Conservation (phyloP, 1,140 invertebrate species). For the Bombus turneri region DNA sequence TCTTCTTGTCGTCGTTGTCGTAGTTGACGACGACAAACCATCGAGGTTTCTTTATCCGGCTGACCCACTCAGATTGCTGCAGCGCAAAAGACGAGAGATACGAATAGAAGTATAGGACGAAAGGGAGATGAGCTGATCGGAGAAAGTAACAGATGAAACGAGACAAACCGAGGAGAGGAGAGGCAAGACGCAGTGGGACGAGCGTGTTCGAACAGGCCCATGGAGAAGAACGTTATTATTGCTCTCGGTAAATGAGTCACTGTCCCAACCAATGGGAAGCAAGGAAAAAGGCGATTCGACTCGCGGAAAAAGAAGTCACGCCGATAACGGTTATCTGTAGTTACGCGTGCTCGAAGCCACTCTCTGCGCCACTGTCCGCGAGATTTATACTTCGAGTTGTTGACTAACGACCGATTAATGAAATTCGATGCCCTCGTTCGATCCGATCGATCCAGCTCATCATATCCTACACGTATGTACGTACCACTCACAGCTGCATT, state of each 20-base stretch:
- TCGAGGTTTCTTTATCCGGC: slow-evolving; percentile 74
- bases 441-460: slow-evolving; percentile 38
- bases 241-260: slow-evolving; percentile 65
- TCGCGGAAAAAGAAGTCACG: slow-evolving; percentile 44
- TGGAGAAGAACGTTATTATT: slow-evolving; percentile 57
- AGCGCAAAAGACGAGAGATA: slow-evolving; percentile 62
- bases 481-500: not conserved
- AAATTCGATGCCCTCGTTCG: slow-evolving; percentile 67
- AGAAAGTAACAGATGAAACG: slow-evolving; percentile 8
- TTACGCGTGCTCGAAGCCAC: slow-evolving; percentile 11
- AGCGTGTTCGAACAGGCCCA: not conserved
- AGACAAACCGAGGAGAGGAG: not conserved
- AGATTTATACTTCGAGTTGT: slow-evolving; percentile 52
- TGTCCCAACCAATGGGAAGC: slow-evolving; percentile 31
- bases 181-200: not conserved
- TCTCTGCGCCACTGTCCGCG: not conserved
- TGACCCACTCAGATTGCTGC: slow-evolving; percentile 73
- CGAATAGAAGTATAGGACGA: slow-evolving; percentile 5
- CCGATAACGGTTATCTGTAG: slow-evolving; percentile 66
- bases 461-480: not conserved
- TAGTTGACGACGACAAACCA: slow-evolving; percentile 52
- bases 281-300: slow-evolving; percentile 44
- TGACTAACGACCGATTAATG: slow-evolving; percentile 62
- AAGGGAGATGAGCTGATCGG: slow-evolving; percentile 10
- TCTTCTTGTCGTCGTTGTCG: slow-evolving; percentile 43